A percentile compares a stretch with the other conserved stretches of the same genome.
Evolutionary conservation across 2,888 invertebrate genomes (phyloP).

Genomic region (Tethea ocularis): DNA sequence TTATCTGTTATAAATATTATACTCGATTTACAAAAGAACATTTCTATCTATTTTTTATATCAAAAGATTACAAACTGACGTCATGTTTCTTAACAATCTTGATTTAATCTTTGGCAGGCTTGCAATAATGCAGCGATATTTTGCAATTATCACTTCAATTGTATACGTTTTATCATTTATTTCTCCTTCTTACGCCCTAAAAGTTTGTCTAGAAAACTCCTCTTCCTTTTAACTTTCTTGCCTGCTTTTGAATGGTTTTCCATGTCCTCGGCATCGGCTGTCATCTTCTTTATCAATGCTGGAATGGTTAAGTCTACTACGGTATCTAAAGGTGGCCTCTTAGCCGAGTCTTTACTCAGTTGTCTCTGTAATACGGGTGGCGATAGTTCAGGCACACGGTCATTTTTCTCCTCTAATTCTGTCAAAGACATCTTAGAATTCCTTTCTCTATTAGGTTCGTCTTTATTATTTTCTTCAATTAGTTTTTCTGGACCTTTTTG

Average conservation of each 20-base stretch:
- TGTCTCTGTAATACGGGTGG: slow-evolving; percentile 51
- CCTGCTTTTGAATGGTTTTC: slow-evolving; percentile 57
- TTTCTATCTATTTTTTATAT: slow-evolving; percentile 47
- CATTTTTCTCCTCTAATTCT: slow-evolving; percentile 70
- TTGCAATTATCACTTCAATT: slow-evolving; percentile 50
- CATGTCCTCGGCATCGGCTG: slow-evolving; percentile 61
- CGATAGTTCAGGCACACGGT: slow-evolving; percentile 68
- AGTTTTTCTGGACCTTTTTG: slow-evolving; percentile 56
- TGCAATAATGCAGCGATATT: slow-evolving; percentile 53
- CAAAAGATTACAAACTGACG: slow-evolving; percentile 64
- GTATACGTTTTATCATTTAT: slow-evolving; percentile 43
- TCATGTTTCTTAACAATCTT: slow-evolving; percentile 61
- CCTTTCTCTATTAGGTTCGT: slow-evolving; percentile 37
- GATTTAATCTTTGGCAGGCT: slow-evolving; percentile 75
- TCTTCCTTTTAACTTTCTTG: slow-evolving; percentile 76
- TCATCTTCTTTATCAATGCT: slow-evolving; percentile 71
- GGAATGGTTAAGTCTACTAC: slow-evolving; percentile 71
- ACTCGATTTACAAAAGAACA: slow-evolving; percentile 28
- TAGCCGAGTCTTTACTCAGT: slow-evolving; percentile 59
- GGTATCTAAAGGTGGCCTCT: slow-evolving; percentile 50
- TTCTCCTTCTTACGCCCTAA: slow-evolving; percentile 74
- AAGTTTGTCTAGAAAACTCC: slow-evolving; percentile 77
- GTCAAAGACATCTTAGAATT: slow-evolving; percentile 61
- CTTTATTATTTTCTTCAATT: slow-evolving; percentile 35
- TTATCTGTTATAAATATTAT: slow-evolving; percentile 41